Base-by-base conservation (phyloP, 64 coral and sea anemone species). In the Hydrozoanthus tunicans region DNA sequence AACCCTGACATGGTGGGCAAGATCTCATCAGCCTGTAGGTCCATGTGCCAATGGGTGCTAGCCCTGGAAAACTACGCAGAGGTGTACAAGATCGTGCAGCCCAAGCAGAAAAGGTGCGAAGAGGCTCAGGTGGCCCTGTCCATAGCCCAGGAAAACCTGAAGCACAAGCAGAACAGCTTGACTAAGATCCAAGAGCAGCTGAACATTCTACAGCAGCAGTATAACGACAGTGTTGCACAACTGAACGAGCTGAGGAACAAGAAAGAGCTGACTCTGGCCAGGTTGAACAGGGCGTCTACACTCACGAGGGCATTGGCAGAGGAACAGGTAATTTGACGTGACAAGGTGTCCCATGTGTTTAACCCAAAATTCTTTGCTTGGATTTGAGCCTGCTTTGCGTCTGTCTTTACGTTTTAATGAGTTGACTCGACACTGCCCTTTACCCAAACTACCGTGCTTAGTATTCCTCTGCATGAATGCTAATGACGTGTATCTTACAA, bases 21-120 rank as follows among this genome's bases (percentile, higher is more conserved):
- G 68, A 99, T 96, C 23, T 96, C 97, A 13, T 92, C 93, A 12
- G 97, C 97, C 9, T 99, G 97, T 90, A 81, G 91, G 26, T 96
- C 94, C 20, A 99, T 99, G 94, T 99, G 97, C 81, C 83, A 93
- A 15, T 99, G 97, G 97, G 97, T 99, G 9, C 69, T 98, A 5
- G 97, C 97, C 10, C 79, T 99, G 59, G 97, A 99, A 66, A 93
- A 93, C 80, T 99, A 99, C 78, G 90, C 91, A 3, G 97, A 99
- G 84, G 92, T 95, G 23, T 99, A 96, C 94, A 93, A 95, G 84
- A 89, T 93, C 15, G 97, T 99, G 12, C 65, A 93, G 81, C 97
- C 97, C 3, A 99, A 99, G 66, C 94, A 95, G 79, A 93, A 56
- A 14, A 90, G 94, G 52, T 99, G 97, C 24, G 94, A 95, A 81